Evolutionary conservation across 2,797 vertebrate genomes (phyloP).

Genomic region (Xerus rutilus): DNA sequence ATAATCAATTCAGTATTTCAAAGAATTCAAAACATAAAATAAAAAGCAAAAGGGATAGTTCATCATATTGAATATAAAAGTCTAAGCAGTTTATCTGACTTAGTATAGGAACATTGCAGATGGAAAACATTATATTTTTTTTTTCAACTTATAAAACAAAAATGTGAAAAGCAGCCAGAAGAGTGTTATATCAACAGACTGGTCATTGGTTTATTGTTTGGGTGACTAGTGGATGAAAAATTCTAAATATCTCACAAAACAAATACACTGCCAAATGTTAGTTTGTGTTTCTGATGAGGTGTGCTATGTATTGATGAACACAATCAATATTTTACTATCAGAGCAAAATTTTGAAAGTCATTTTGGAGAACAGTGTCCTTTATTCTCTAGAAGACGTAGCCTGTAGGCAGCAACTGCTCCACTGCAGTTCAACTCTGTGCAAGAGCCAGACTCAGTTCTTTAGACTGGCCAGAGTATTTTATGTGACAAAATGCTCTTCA

Average conservation of each 20-base stretch:
- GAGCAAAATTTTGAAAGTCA: neutral
- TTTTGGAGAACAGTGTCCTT: neutral
- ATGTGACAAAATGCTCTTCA: slow-evolving; percentile 31
- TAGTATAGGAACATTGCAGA: neutral
- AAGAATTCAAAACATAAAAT: slow-evolving; percentile 45
- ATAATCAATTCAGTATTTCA: neutral
- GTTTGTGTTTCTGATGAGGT: slow-evolving; percentile 32
- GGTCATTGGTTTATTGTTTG: neutral
- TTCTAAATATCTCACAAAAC: slow-evolving; percentile 36
- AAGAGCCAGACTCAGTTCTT: neutral
- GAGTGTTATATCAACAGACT: neutral
- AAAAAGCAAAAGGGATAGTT: slow-evolving; percentile 33
- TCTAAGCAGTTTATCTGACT: neutral
- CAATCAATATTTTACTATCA: slow-evolving; percentile 39
- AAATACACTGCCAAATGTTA: slow-evolving; percentile 51
- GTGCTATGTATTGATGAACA: neutral
- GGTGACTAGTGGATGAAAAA: slow-evolving; percentile 50
- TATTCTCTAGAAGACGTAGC: neutral
- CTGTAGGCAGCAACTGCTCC: neutral
- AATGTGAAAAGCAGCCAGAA: neutral
- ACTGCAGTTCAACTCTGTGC: neutral
- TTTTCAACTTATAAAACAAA: neutral
- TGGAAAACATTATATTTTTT: neutral
- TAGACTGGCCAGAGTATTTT: neutral
- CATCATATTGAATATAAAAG: neutral